Evolutionary conservation across 2,888 invertebrate species (phyloP).

Genomic region (Cephus sareptanus): DNA sequence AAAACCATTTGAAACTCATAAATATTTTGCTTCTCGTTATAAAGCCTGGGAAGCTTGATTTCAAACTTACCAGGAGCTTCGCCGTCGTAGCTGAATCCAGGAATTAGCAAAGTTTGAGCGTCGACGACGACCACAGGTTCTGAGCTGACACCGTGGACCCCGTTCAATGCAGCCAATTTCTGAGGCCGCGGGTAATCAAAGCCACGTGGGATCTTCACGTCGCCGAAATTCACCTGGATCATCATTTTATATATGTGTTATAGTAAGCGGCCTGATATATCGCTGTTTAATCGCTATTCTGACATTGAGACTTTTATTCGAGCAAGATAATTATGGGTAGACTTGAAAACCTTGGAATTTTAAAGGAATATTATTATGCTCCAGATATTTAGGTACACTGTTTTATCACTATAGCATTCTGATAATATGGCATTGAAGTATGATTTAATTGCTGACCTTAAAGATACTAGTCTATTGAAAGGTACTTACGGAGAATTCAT

Average conservation of each 20-base stretch:
- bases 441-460: not conserved
- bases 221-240: conserved; percentile 87
- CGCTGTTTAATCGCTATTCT: not conserved
- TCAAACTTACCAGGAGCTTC: conserved; percentile 83
- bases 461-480: not conserved
- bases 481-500: conserved; percentile 85
- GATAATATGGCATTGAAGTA: not conserved
- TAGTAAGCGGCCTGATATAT: not conserved
- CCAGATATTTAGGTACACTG: not conserved
- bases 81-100: conserved; percentile 92
- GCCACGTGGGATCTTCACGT: conserved; percentile 81
- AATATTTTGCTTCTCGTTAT: not conserved
- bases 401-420: not conserved
- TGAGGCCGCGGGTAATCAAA: conserved; percentile 88
- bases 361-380: not conserved
- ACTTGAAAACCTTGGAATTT: not conserved
- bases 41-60: not conserved
- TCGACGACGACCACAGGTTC: conserved; percentile 91
- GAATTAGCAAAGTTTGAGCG: conserved; percentile 90
- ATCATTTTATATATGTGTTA: not conserved
- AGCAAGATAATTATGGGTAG: not conserved
- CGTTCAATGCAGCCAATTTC: conserved; percentile 79
- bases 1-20: conserved; percentile 1
- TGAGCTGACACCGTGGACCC: conserved; percentile 86
- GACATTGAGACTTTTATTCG: not conserved